Evolutionary conservation across 2,888 invertebrate genomes (phyloP).

Genomic region (Mythimna lalbum): DNA sequence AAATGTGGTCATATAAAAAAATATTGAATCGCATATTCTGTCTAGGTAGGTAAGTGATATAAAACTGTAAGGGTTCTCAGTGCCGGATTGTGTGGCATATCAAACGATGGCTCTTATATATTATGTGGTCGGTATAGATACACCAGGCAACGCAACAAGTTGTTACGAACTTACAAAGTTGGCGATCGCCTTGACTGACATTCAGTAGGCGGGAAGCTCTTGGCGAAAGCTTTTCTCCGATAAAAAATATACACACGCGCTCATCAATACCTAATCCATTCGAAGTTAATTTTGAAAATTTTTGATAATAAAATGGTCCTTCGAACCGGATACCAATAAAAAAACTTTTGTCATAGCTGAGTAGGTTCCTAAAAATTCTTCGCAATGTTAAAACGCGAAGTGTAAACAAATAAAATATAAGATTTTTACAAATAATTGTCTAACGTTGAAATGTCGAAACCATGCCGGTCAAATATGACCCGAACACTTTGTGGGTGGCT

Average conservation of each 20-base stretch:
- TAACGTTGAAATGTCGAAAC: conserved; percentile 67
- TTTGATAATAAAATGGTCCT: background rate
- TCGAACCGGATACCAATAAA: conserved; percentile 13
- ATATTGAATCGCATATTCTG: no score
- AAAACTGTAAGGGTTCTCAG: background rate
- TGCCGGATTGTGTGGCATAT: background rate
- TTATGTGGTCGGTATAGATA: conserved; percentile 4
- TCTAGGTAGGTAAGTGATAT: no score
- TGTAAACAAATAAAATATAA: background rate
- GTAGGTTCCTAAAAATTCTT: background rate
- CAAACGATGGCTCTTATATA: conserved; percentile 11
- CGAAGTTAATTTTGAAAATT: conserved; percentile 1
- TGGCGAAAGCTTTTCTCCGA: conserved; percentile 67
- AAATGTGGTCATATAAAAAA: no score
- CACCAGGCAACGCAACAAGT: conserved; percentile 71
- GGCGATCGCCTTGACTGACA: conserved; percentile 45
- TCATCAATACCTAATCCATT: background rate
- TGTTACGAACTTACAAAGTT: conserved; percentile 47
- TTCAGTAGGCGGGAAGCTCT: conserved; percentile 78
- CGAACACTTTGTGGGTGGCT: conserved; percentile 89
- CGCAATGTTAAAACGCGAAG: background rate
- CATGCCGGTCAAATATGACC: conserved; percentile 82
- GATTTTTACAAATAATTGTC: background rate
- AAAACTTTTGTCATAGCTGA: background rate
- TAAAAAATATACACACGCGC: conserved; percentile 45